Evolutionary conservation across 2,888 invertebrate genomes (phyloP), one percentile per base, ranked within the genome.

Genomic region (Aproaerema taeniolella): DNA sequence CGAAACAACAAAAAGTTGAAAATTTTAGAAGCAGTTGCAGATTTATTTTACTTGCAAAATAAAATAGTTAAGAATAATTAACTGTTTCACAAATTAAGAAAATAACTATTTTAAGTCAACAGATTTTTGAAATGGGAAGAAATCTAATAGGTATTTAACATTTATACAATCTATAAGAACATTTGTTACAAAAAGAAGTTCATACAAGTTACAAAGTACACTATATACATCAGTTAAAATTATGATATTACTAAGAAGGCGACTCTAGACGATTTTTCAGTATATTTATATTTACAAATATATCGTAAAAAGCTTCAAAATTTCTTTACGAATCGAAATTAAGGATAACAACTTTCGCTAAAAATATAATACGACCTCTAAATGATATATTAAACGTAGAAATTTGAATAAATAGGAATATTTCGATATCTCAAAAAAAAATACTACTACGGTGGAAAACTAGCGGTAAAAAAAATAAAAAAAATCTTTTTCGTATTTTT

Each of bases 191-290:
- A 58, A 62, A 59, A 49, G 50, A 57, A 57, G 48, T 46, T 50
- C 44, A 54, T 52, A 54, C 62, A 59, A 53, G 57, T 52, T 56
- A 57, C 61, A 57, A 62, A 49, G 25, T 39, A 34, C 5, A 15
- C 16, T 35, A 37, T 29, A 35, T 35, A 35, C 35, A 35, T 35
- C 12, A 35, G 35, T 35, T 35, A 35, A 33, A n/a, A 35, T 35
- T 28, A 34, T 25, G 60, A 55, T 64, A 58, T 61, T 62, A 63
- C 69, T 81, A 81, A 71, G 79, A 82, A 82, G 82, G 82, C 82
- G 62, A 67, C 71, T 61, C 79, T 81, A 81, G 70, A 67, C 50
- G 45, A 61, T 62, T 55, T 67, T 63, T 73, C 58, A n/a, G n/a
- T 69, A 68, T 70, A 52, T 60, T 48, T 47, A 47, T 55, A 55